Evolutionary conservation across 2,888 invertebrate species (phyloP), one percentile per base, ranked within the genome.

Genomic region (Prionchulus punctatus): DNA sequence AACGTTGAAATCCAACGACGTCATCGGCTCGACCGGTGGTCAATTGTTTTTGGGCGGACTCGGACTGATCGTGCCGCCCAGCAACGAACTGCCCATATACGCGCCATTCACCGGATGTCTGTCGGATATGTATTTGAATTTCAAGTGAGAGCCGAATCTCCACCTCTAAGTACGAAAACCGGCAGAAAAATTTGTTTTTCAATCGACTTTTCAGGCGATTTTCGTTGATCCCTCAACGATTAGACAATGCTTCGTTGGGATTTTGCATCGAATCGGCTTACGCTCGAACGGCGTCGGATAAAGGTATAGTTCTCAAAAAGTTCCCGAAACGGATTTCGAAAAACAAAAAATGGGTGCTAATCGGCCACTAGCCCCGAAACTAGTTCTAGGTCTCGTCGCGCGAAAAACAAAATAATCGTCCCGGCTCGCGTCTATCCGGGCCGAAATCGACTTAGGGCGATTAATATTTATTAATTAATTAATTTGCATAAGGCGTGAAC

Each of bases 101-200:
- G 61, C 62, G 23, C 65, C 66, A 2, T 60, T 75, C 30, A 66
- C 69, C 59, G 75, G 75, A 1, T 75, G 75, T 62, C 65, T 75
- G 53, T 70, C 71, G 53, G 72, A 74, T 60, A 62, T 75, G 26
- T 67, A 70, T 58, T 63, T 69, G 45, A 70, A 72, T 62, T 67
- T 68, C 62, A 60, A 66, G 73, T 72, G 61, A 58, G 65, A 15
- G n/a, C 21, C 49, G 27, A 12, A 36, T 54, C 15, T 12, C 23
- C n/a, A 45, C 28, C 23, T 57, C 25, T 31, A 27, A 26, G 27
- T 57, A 53, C 12, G 4, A 42, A 7, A 4, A 3, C 23, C 2
- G 31, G 18, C 36, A 36, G 36, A n/a, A n/a, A n/a, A n/a, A n/a
- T n/a, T n/a, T n/a, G n/a, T n/a, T 54, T 36, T 53, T 51, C 47